Percentiles rank a stretch among this genome's conserved stretches.
phyloP scores from a whole-genome alignment of 2,888 invertebrate genomes.

The Yponomeuta plumbellus region DNA sequence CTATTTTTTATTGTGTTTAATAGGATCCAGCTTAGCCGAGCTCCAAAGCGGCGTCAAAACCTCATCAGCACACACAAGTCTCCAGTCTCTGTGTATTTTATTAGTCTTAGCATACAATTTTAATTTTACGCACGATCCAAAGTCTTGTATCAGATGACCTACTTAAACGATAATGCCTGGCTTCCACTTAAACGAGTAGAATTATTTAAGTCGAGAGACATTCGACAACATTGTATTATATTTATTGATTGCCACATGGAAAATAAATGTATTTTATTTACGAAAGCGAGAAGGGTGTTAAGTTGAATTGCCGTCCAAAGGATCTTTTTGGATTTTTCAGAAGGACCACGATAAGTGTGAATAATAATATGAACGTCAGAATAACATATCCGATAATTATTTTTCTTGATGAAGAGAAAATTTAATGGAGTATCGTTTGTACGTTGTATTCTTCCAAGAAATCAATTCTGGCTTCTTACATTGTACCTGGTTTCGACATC shows the following conservation, averaged over 20 bases:
- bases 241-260: not conserved
- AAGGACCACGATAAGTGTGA: constrained; percentile 39
- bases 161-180: not conserved
- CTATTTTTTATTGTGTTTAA: too few relatives aligned
- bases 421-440: too few relatives aligned
- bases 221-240: not conserved
- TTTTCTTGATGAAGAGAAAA: not conserved
- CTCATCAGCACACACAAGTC: not conserved
- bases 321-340: constrained; percentile 39
- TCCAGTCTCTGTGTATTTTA: not conserved
- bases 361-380: not conserved
- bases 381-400: not conserved
- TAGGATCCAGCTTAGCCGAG: constrained; percentile 67
- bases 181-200: not conserved
- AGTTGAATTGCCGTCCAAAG: constrained; percentile 47
- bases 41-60: constrained; percentile 67
- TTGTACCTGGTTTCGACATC: too few relatives aligned
- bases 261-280: not conserved
- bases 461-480: too few relatives aligned
- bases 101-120: constrained; percentile 37
- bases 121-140: constrained; percentile 15
- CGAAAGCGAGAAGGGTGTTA: constrained; percentile 22
- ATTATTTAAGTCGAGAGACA: not conserved
- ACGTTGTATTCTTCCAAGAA: too few relatives aligned
- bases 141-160: constrained; percentile 17